Percentiles rank a stretch among this genome's conserved stretches.
These are phyloP conservation scores for Oscheius sp. DNA, from an alignment of 2,888 invertebrate species.

Conservation along the genomic window DNA sequence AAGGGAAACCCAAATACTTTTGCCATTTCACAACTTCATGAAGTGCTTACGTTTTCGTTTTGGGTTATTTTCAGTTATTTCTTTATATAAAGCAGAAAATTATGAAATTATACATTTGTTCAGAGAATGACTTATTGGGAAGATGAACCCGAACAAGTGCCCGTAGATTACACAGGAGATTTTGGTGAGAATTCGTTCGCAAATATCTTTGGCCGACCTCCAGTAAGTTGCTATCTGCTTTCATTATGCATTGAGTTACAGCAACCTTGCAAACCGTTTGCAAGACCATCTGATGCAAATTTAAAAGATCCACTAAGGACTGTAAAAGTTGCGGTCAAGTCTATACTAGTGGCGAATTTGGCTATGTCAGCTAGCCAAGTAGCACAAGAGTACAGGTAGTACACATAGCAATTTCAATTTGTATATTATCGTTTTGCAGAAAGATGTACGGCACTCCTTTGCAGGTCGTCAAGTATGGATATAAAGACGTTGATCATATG, in stretches of 20 bases:
- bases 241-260: no score
- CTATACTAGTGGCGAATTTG: background rate
- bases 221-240: background rate
- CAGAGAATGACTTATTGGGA: background rate
- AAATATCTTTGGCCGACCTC: background rate
- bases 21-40: no score
- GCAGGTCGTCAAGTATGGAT: background rate
- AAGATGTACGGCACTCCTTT: background rate
- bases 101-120: no score
- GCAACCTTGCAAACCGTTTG: background rate
- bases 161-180: background rate
- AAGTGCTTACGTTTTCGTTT: no score
- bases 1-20: no score
- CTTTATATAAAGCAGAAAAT: no score
- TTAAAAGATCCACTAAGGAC: background rate
- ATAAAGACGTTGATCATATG: background rate
- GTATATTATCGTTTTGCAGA: background rate
- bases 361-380: background rate
- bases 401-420: background rate
- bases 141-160: background rate
- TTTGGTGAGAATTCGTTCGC: constrained; percentile 10
- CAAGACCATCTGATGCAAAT: background rate
- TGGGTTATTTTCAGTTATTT: no score
- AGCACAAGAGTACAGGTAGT: background rate
- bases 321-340: constrained; percentile 6